Conservation (phyloP, 2,888 invertebrate genomes). For the Lepas anatifera region DNA sequence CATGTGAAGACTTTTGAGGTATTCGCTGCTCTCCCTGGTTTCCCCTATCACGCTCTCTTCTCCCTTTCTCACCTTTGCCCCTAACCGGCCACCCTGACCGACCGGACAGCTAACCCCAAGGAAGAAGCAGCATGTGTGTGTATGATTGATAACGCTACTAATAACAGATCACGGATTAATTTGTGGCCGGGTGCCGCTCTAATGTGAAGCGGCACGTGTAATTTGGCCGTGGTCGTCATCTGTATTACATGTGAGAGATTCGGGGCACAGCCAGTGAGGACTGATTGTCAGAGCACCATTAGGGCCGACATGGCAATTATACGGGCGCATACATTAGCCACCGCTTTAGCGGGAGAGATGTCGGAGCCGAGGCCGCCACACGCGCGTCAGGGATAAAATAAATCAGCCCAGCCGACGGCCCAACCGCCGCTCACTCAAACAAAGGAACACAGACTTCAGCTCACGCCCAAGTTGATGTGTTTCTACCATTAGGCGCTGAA, state of each 20-base stretch:
- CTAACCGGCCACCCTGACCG: too few relatives aligned
- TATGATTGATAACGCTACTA: background rate
- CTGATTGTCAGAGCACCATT: background rate
- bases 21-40: too few relatives aligned
- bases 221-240: background rate
- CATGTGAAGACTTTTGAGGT: too few relatives aligned
- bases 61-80: background rate
- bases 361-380: background rate
- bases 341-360: background rate
- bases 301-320: background rate
- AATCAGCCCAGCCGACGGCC: background rate
- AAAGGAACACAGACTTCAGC: too few relatives aligned
- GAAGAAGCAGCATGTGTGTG: too few relatives aligned
- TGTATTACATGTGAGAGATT: constrained; percentile 5
- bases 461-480: too few relatives aligned
- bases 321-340: background rate
- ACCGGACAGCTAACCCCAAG: too few relatives aligned
- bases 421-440: too few relatives aligned
- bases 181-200: background rate
- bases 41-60: background rate
- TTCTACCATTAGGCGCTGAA: too few relatives aligned
- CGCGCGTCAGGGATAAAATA: background rate
- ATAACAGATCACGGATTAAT: constrained; percentile 2
- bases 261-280: too few relatives aligned
- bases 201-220: background rate